Evolutionary conservation across 2,797 vertebrate genomes (phyloP), one percentile per base, ranked within the genome.

Genomic region (Sparidentex hasta): DNA sequence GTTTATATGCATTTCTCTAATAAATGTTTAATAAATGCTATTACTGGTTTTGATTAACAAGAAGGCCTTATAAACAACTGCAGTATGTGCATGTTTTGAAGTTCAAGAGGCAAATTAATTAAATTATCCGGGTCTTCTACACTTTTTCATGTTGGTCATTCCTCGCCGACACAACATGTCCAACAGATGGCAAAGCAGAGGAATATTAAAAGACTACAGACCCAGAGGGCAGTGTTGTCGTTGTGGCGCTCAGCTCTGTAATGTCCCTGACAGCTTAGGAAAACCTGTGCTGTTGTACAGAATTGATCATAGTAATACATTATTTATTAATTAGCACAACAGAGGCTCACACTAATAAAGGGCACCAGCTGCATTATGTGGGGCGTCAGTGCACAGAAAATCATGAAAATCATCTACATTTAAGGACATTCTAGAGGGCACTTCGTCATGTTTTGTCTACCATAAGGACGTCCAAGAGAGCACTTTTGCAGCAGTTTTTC

Each of bases 201-300:
- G 48, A 65, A 38, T 13, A 58, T 56, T 20, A 44, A 33, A 68
- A 48, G 46, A 63, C 50, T 23, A 4, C 12, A 38, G 73, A n/a
- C 14, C 52, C 38, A 14, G 23, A 61, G 44, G 0, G 59, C 20
- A 72, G 20, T 41, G 21, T 65, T 73, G 41, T 56, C 27, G 50
- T 52, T 52, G 23, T 66, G 23, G 29, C 51, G 27, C 69, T 82
- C 54, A 65, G 18, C 62, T 71, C 52, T 76, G 47, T 64, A 17
- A 76, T 76, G 62, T 21, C 4, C n/a, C 50, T 46, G n/a, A 61
- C 78, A 52, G 11, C 48, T 7, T 33, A 0, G 7, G 33, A 44
- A 63, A 66, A 57, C 5, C 0, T 27, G 6, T 14, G 16, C 29
- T 29, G 27, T 64, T 69, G 21, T 18, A 2, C 17, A 54, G 18